Evolutionary conservation across 2,888 invertebrate species (phyloP), one percentile per base, ranked within the genome.

Genomic region (Aethes cnicana): DNA sequence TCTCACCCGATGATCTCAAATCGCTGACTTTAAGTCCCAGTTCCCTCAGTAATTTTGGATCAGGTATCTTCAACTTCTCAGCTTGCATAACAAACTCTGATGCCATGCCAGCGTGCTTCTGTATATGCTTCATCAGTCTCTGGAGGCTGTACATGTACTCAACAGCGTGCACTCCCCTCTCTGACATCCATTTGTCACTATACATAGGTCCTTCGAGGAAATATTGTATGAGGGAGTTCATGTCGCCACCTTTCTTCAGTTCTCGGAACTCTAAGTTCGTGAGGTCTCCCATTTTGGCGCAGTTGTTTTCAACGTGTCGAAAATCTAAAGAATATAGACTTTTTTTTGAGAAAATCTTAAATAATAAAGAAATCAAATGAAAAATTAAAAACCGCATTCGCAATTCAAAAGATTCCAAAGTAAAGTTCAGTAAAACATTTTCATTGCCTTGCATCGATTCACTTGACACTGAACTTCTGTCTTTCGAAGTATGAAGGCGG

Each of bases 211-310:
- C 77, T 4, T 81, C 79, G 4, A 87, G 64, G 52, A 83, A 81
- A 56, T 81, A 78, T 56, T 77, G 69, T 1, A 85, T 76, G 2
- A 86, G 48, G 0, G 77, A 69, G 43, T 76, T 75, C 47, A 73
- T 81, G 25, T 84, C 82, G 0, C 78, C 76, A 9, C 73, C 66
- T 12, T 63, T 67, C 56, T 79, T 82, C 9, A 88, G 53, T 1
- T 76, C 69, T 46, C 69, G 77, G 46, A 86, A 74, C 54, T 82
- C 71, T 0, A 86, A 64, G 2, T 81, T 79, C 0, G 86, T 83
- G 8, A 89, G 52, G 25, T 81, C 71, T 0, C 75, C 55, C 73
- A 88, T 82, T 53, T 76, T 84, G 1, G 71, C 66, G 26, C 71
- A 73, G 48, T 69, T 79, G 33, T 66, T 71, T 1, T 71, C 76